These are phyloP conservation scores for Tyria jacobaeae DNA, from an alignment of 2,888 invertebrate genomes.

Conservation along the genomic window DNA sequence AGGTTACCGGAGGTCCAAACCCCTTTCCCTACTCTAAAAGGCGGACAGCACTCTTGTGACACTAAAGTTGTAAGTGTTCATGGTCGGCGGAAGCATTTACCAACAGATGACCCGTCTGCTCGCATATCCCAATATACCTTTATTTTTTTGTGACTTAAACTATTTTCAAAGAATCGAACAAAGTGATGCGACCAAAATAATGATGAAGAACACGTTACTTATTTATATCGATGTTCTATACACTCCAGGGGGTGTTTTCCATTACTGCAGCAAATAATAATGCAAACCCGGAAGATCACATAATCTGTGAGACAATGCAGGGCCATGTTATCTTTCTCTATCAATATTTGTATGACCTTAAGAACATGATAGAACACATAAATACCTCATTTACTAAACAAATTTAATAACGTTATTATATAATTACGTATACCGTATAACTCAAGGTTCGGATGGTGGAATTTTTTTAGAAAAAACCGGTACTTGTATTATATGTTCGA, in stretches of 20 bases:
- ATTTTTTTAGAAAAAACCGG: constrained; percentile 47
- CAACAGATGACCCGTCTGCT: no score
- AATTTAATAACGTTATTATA: constrained; percentile 34
- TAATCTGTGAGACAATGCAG: constrained; percentile 70
- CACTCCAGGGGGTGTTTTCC: constrained; percentile 31
- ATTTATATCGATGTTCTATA: constrained; percentile 11
- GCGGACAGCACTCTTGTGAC: no score
- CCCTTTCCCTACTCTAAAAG: no score
- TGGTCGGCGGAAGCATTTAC: no score
- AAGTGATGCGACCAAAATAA: no score
- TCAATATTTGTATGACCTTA: constrained; percentile 76
- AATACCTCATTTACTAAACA: constrained; percentile 37
- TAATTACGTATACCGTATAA: constrained; percentile 32
- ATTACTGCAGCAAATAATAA: constrained; percentile 33
- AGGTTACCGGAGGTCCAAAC: no score
- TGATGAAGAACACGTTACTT: not conserved
- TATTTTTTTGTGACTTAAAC: no score
- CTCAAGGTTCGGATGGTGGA: constrained; percentile 46
- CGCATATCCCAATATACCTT: no score
- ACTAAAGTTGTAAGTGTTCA: no score
- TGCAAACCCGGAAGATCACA: constrained; percentile 51
- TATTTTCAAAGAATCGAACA: no score
- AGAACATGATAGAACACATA: constrained; percentile 59
- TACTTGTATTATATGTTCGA: constrained; percentile 36
- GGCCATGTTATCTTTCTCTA: constrained; percentile 68